Base-by-base conservation (phyloP, 2,113 vertebrate genomes). In the Pituophis catenifer region DNA sequence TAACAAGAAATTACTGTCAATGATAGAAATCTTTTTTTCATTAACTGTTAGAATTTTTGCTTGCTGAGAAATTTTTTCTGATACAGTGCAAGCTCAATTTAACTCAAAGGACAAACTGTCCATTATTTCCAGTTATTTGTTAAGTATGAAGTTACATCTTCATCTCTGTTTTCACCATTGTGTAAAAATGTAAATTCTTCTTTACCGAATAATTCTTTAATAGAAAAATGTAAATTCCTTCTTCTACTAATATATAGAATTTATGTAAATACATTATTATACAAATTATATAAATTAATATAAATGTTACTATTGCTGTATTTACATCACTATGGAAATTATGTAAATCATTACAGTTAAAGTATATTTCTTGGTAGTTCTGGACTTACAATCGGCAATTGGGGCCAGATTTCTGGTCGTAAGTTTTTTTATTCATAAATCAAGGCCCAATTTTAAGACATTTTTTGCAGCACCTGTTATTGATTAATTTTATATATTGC, bases 401-500 rank as follows among this genome's bases (percentile, higher is more conserved):
- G 59, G 59, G 59, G 24, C 1, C 24, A 29, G 59, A 26, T 62
- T 62, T 62, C 59, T 62, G 59, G 24, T 62, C 1, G 9, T 29
- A 62, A 26, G 24, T 62, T 62, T 26, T 23, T 62, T 62, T 62
- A 62, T 26, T 62, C 2, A 3, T 62, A 29, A 62, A 10, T 29
- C 9, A 62, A 26, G 59, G 24, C 10, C 10, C 59, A 62, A 62
- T 62, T 59, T 59, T 59, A 26, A 26, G 8, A 59, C 58, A 24
- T 26, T 62, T 62, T 59, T 62, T 62, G 10, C 59, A 62, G 59
- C 24, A 10, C 24, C 26, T 62, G 10, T 62, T 23, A 9, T 91
- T 95, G 38, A 88, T 44, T 93, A 19, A 93, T 93, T 91, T 85
- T 93, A 55, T 5, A 52, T 93, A 93, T 81, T 8, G 38, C 90